Evolutionary conservation across 2,888 invertebrate species (phyloP), one percentile per base, ranked within the genome.

Genomic region (Heteropelma amictum): DNA sequence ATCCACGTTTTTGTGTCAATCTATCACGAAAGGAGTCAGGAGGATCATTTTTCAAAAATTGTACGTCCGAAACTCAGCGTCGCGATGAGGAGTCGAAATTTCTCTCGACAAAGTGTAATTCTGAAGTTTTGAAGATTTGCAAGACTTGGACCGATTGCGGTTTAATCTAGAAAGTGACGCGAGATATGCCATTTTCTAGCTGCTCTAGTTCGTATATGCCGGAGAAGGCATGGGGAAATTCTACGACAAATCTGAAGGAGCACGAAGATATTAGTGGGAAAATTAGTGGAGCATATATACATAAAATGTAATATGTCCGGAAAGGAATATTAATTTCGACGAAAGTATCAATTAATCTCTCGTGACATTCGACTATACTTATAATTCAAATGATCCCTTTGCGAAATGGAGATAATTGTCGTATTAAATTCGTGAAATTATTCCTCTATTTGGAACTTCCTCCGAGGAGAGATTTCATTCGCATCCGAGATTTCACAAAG

Each of bases 191-290:
- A 17, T 53, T 53, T 19, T 19, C 17, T 19, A 19, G 5, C 33
- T 10, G 4, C 30, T 30, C 21, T n/a, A 33, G 19, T 33, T 21
- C 3, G 28, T 56, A 40, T 8, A 14, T 10, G 8, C 14, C 8
- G 19, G 26, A 3, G 3, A 23, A n/a, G n/a, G n/a, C n/a, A n/a
- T 47, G 6, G 14, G 14, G 23, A 23, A 47, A 47, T 45, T 60
- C 19, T n/a, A 2, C n/a, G 47, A 47, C 47, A 61, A 33, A 33
- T 47, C 47, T 35, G 14, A 23, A 47, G 23, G 21, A 47, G 23
- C 47, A 47, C 33, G 47, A 47, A 3, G 81, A 77, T 63, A 83
- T 42, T 42, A 58, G 12, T 49, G 7, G 19, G 3, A 80, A 77
- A 64, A 83, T 42, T 42, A 58, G 12, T 49, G 7, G 19, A 42